Evolutionary conservation across 2,797 vertebrate species (phyloP).

Genomic region (Decapterus maruadsi): DNA sequence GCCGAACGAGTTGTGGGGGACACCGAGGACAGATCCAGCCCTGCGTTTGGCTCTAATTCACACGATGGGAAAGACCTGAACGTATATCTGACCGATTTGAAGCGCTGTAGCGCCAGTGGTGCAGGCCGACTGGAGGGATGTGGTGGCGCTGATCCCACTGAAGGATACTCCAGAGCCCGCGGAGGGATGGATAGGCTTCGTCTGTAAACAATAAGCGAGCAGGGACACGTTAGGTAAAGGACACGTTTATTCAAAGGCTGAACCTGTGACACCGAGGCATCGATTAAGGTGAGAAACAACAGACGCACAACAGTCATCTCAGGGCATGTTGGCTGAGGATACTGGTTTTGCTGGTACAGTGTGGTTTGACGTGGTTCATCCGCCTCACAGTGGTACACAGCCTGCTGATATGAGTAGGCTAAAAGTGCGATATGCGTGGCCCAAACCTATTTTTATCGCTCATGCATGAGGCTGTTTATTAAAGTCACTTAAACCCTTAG

Average conservation of each 20-base stretch:
- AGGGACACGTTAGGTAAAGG: slow-evolving; percentile 23
- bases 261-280: background rate
- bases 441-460: slow-evolving; percentile 26
- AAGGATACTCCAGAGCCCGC: slow-evolving; percentile 62
- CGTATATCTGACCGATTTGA: slow-evolving; percentile 15
- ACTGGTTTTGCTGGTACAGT: slow-evolving; percentile 47
- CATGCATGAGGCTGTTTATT: background rate
- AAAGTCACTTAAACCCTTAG: slow-evolving; percentile 12
- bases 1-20: slow-evolving; percentile 32
- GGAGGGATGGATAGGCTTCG: slow-evolving; percentile 21
- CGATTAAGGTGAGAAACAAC: slow-evolving; percentile 50
- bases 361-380: slow-evolving; percentile 45
- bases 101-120: slow-evolving; percentile 28
- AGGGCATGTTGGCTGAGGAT: slow-evolving; percentile 23
- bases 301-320: background rate
- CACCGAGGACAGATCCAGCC: background rate
- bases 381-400: slow-evolving; percentile 22
- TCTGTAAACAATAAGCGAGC: slow-evolving; percentile 58
- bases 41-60: background rate
- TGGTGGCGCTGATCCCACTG: slow-evolving; percentile 55
- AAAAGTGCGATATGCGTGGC: slow-evolving; percentile 27
- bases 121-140: slow-evolving; percentile 68
- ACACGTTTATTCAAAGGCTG: background rate
- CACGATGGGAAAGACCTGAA: slow-evolving; percentile 18
- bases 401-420: slow-evolving; percentile 27